A percentile compares a stretch with the other conserved stretches of the same genome.
Conservation (phyloP, 2,113 vertebrate genomes). For the Hoplias malabaricus region DNA sequence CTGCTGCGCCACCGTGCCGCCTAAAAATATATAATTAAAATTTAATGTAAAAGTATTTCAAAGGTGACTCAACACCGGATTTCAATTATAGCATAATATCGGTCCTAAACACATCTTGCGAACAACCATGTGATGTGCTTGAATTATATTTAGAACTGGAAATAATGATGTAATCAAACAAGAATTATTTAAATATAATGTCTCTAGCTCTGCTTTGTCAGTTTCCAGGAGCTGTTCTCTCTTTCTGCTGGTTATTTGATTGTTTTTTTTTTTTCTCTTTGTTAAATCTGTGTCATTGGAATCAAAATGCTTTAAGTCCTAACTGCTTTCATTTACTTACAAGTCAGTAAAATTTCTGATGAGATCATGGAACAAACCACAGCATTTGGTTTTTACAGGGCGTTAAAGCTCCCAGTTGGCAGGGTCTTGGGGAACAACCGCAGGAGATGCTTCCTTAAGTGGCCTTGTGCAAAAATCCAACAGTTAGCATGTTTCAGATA, state of each 20-base stretch:
- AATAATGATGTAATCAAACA: not conserved
- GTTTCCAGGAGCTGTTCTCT: not conserved
- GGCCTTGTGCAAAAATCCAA: not conserved
- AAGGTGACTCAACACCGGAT: not conserved
- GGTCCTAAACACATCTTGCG: not conserved
- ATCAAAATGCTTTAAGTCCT: not conserved
- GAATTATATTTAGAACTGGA: not conserved
- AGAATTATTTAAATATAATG: not conserved
- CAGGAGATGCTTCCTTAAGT: not conserved
- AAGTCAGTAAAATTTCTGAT: constrained; percentile 27
- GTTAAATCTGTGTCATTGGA: not conserved
- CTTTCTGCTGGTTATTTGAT: not conserved
- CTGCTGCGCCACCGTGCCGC: no score
- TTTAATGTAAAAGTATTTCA: no score
- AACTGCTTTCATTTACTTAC: not conserved
- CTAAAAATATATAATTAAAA: no score
- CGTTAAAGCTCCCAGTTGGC: constrained; percentile 19
- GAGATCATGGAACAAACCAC: constrained; percentile 48
- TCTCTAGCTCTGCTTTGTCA: not conserved
- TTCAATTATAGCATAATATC: not conserved
- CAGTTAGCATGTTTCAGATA: constrained; percentile 16
- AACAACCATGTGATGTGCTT: not conserved
- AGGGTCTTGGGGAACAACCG: not conserved
- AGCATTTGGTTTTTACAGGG: constrained; percentile 26
- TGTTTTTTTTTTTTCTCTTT: no score